Percentiles rank a stretch among this genome's conserved stretches.
These are phyloP conservation scores for Ivindomyrus marchei DNA, from an alignment of 2,113 vertebrate species.

Conservation along the genomic window DNA sequence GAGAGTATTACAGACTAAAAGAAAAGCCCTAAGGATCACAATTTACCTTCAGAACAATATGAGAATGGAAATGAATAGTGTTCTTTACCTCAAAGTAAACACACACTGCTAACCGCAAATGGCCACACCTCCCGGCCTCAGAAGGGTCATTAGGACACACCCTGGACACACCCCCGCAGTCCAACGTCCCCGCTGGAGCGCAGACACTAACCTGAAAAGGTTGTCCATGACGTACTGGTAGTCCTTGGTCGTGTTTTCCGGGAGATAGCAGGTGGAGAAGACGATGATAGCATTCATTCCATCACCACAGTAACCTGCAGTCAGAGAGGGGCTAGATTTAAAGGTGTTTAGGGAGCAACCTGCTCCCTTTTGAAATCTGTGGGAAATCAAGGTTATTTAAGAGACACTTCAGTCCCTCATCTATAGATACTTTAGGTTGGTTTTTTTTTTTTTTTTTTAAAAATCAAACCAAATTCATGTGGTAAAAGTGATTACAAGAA, in stretches of 20 bases:
- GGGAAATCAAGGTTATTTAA: not conserved
- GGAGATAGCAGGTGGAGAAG: conserved; percentile 73
- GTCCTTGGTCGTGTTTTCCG: conserved; percentile 55
- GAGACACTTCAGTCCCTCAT: not conserved
- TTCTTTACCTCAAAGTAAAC: not conserved
- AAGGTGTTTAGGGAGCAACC: not conserved
- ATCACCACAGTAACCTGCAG: conserved; percentile 68
- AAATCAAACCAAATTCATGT: not conserved
- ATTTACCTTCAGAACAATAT: not conserved
- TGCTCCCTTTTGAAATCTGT: not conserved
- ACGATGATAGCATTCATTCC: conserved; percentile 66
- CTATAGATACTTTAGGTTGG: not conserved
- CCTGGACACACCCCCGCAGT: not conserved
- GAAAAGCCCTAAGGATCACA: not conserved
- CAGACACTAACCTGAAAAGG: conserved; percentile 63
- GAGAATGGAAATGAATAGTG: not conserved
- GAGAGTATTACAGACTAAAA: not conserved
- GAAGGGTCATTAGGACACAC: not conserved
- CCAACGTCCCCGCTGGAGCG: not conserved
- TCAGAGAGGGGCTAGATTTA: not conserved
- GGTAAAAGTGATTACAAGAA: not conserved
- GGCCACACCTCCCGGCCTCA: not conserved
- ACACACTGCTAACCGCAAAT: not conserved
- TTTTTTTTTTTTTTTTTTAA: not conserved
- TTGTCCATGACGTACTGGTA: conserved; percentile 75